Conservation (phyloP, 1,140 invertebrate genomes). For the Arion vulgaris region DNA sequence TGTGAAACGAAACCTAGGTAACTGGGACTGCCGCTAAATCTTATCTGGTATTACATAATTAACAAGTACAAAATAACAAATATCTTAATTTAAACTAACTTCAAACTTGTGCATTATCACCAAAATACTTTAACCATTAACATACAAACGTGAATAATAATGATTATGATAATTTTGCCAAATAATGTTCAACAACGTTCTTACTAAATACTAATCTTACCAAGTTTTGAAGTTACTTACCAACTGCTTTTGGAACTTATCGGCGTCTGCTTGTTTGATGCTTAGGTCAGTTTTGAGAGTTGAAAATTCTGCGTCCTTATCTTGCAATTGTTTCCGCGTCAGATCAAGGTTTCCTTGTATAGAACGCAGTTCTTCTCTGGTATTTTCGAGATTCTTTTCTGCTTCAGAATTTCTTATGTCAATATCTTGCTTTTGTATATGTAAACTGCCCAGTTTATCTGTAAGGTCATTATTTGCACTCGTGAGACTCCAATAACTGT, state of each 20-base stretch:
- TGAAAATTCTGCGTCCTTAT: background rate
- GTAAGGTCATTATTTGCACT: background rate
- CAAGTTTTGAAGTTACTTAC: background rate
- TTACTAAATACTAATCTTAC: too few relatives aligned
- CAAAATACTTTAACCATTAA: too few relatives aligned
- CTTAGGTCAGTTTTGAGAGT: background rate
- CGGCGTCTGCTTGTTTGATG: background rate
- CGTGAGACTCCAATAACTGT: slow-evolving; percentile 1
- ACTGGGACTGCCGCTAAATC: too few relatives aligned
- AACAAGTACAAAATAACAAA: too few relatives aligned
- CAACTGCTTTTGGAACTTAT: background rate
- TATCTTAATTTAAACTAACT: too few relatives aligned
- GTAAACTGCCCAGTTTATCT: background rate
- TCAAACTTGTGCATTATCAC: too few relatives aligned
- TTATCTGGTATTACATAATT: too few relatives aligned
- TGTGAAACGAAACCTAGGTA: too few relatives aligned
- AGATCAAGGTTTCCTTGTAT: background rate
- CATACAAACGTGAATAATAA: too few relatives aligned
- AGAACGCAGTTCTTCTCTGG: background rate
- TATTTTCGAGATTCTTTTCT: slow-evolving; percentile 8
- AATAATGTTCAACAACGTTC: too few relatives aligned
- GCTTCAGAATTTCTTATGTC: background rate
- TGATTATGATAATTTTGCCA: too few relatives aligned
- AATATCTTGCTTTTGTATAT: background rate
- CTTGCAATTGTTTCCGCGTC: slow-evolving; percentile 3